Base-by-base conservation (phyloP, 2,113 vertebrate genomes). In the Andinoacara biseriatus region DNA sequence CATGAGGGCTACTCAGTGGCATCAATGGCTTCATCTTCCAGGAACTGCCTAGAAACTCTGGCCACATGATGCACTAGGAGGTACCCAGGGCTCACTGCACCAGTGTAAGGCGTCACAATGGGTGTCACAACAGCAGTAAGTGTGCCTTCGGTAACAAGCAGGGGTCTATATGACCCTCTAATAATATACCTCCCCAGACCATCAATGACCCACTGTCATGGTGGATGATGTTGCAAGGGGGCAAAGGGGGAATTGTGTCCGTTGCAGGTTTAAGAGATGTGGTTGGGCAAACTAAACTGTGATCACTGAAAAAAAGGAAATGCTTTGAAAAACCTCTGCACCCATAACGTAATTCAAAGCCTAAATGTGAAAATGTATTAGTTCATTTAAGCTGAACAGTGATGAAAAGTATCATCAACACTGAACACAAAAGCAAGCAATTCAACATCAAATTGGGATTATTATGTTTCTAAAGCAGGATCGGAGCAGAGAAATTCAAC, bases 221-320 rank as follows among this genome's bases (percentile, higher is more conserved):
- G 38, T 67, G 10, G 62, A 67, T 67, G 62, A 46, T 67, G 8
- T 46, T 0, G 22, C 62, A 1, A 67, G 38, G 62, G 4, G 1
- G 1, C 62, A 46, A 18, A 67, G 8, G 0, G 22, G 46, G 63
- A 49, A 49, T 22, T 29, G 24, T 69, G 43, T 5, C 14, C 49
- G 43, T 49, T 20, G 15, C 43, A 29, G 0, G 10, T 15, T 0
- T 69, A 20, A 0, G 3, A 29, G 17, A 29, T 0, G 40, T 69
- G 63, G 22, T 49, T 69, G 63, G 22, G 49, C 22, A 49, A 69
- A 49, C 22, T 69, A 40, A 0, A 69, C 29, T 69, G 15, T 67
- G 38, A 43, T 67, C 22, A 49, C 63, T 1, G 5, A 24, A 43
- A 67, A 22, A 26, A 20, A 29, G 15, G 3, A 2, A 69, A 69